phyloP scores from a whole-genome alignment of 2,797 vertebrate genomes.

The Nyctibius grandis region DNA sequence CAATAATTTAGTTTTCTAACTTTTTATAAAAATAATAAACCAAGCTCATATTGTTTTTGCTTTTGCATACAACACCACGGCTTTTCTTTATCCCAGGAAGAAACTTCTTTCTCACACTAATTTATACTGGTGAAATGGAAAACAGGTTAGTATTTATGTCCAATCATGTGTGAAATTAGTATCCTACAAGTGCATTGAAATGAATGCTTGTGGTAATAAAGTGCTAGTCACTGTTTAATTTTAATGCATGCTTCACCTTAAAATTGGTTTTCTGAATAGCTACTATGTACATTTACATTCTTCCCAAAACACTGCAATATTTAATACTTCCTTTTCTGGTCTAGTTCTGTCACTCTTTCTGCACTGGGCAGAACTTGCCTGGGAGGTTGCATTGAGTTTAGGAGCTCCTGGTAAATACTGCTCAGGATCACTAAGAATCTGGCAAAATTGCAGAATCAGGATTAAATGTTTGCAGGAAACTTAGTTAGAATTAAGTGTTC shows the following conservation, averaged over 20 bases:
- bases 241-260: conserved; percentile 52
- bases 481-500: conserved; percentile 47
- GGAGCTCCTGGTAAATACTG: not conserved
- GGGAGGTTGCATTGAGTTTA: not conserved
- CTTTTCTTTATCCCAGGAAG: not conserved
- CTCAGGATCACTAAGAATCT: not conserved
- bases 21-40: not conserved
- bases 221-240: conserved; percentile 63
- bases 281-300: conserved; percentile 10
- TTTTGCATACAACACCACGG: not conserved
- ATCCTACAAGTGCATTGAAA: conserved; percentile 53
- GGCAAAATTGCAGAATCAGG: not conserved
- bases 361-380: not conserved
- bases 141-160: conserved; percentile 60
- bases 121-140: conserved; percentile 50
- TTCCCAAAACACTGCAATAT: conserved; percentile 24
- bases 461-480: conserved; percentile 28
- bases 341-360: conserved; percentile 13
- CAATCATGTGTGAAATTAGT: conserved; percentile 68
- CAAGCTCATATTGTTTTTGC: not conserved
- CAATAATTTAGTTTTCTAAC: not conserved
- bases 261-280: conserved; percentile 45
- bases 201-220: conserved; percentile 56
- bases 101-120: conserved; percentile 36
- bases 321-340: conserved; percentile 19